phyloP scores from a whole-genome alignment of 2,888 invertebrate species.

The Drosophila prostipennis region DNA sequence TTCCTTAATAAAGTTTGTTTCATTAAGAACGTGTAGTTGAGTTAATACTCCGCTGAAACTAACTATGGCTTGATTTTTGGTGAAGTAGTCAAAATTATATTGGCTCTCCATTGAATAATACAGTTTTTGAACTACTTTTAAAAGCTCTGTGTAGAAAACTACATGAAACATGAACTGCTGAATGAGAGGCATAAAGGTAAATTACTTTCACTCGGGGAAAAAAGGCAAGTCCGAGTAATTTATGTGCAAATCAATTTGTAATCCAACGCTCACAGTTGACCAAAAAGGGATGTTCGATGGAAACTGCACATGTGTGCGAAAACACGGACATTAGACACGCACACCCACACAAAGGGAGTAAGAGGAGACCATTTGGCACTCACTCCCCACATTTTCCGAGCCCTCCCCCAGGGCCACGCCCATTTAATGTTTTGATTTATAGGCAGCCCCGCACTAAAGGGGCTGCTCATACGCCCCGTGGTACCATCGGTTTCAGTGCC shows the following conservation, averaged over 20 bases:
- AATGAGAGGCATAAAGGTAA: slow-evolving; percentile 36
- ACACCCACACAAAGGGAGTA: slow-evolving; percentile 2
- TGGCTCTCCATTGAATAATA: not conserved
- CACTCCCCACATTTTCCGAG: slow-evolving; percentile 6
- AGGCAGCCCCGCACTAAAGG: slow-evolving; percentile 21
- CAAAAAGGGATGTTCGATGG: slow-evolving; percentile 21
- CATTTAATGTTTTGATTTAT: slow-evolving; percentile 77
- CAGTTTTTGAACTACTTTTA: too few relatives aligned
- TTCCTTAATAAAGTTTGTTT: too few relatives aligned
- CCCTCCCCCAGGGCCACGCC: slow-evolving; percentile 55
- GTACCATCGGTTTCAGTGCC: slow-evolving; percentile 18
- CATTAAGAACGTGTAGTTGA: too few relatives aligned
- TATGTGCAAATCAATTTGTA: slow-evolving; percentile 74
- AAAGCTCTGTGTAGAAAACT: slow-evolving; percentile 2
- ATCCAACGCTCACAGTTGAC: slow-evolving; percentile 34
- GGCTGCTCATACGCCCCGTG: slow-evolving; percentile 40
- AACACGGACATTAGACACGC: slow-evolving; percentile 35
- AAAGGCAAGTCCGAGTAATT: slow-evolving; percentile 52
- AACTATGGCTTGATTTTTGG: too few relatives aligned
- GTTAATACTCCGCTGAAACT: too few relatives aligned
- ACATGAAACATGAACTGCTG: slow-evolving; percentile 38
- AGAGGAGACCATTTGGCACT: slow-evolving; percentile 33
- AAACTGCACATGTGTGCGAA: slow-evolving; percentile 33
- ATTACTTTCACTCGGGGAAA: slow-evolving; percentile 44
- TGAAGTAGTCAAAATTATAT: too few relatives aligned